A percentile compares a stretch with the other conserved stretches of the same genome.
phyloP scores from a whole-genome alignment of 2,888 invertebrate species.

The Carabus problematicus region DNA sequence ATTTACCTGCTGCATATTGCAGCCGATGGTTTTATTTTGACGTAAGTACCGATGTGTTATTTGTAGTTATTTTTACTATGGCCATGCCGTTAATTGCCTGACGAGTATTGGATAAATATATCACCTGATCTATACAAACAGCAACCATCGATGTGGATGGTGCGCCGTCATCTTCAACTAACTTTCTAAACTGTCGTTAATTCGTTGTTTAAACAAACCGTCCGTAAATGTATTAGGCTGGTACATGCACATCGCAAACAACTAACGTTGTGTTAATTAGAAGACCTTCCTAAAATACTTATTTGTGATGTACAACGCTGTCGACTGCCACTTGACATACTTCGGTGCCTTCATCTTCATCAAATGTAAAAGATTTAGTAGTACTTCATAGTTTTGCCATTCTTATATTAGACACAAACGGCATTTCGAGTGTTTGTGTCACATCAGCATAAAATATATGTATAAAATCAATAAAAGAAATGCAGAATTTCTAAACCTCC shows the following conservation, averaged over 20 bases:
- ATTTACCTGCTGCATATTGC: too few relatives aligned
- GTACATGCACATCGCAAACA: slow-evolving; percentile 19
- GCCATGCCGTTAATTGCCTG: slow-evolving; percentile 15
- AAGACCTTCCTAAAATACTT: slow-evolving; percentile 31
- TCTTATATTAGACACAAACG: too few relatives aligned
- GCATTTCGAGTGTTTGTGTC: too few relatives aligned
- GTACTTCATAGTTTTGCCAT: too few relatives aligned
- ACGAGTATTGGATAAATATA: slow-evolving; percentile 26
- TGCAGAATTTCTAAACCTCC: too few relatives aligned
- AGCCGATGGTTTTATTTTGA: too few relatives aligned
- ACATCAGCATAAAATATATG: too few relatives aligned
- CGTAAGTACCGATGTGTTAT: too few relatives aligned
- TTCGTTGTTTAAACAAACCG: slow-evolving; percentile 25
- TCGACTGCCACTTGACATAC: slow-evolving; percentile 13
- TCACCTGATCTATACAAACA: slow-evolving; percentile 38
- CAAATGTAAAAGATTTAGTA: too few relatives aligned
- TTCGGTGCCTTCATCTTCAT: neutral
- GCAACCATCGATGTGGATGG: neutral
- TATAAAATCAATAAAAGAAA: too few relatives aligned
- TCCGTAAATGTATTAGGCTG: slow-evolving; percentile 15
- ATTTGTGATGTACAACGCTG: slow-evolving; percentile 1
- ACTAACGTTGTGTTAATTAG: slow-evolving; percentile 30
- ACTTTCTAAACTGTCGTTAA: slow-evolving; percentile 40
- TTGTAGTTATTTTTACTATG: too few relatives aligned
- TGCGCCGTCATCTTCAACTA: slow-evolving; percentile 29